These are phyloP conservation scores for Mercenaria mercenaria DNA, from an alignment of 1,140 invertebrate genomes.

Conservation along the genomic window DNA sequence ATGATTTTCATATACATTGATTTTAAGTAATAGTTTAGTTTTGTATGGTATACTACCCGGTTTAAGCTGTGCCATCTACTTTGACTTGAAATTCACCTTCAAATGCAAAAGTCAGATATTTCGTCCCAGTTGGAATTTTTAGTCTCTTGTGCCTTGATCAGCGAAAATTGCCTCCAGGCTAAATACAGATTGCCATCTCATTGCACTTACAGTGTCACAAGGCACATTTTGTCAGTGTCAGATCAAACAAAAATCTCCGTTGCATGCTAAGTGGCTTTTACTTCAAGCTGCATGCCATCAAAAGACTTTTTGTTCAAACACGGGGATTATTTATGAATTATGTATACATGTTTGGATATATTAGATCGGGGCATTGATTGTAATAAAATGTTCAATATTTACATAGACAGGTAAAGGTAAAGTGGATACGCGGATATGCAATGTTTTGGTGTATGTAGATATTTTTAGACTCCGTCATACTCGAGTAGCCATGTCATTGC, in stretches of 20 bases:
- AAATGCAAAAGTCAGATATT: too few relatives aligned
- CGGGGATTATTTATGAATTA: constrained; percentile 25
- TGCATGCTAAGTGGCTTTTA: not conserved
- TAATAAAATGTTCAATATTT: constrained; percentile 24
- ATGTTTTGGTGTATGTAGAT: constrained; percentile 37
- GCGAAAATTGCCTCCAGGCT: too few relatives aligned
- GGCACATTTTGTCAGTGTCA: not conserved
- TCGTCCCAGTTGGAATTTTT: too few relatives aligned
- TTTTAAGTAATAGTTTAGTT: too few relatives aligned
- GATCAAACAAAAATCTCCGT: not conserved
- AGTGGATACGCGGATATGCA: not conserved
- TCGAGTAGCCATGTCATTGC: constrained; percentile 1
- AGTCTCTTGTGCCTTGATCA: too few relatives aligned
- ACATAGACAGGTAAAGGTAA: not conserved
- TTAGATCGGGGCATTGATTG: constrained; percentile 2
- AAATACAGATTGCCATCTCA: not conserved
- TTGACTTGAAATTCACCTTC: too few relatives aligned
- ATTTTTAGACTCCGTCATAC: constrained; percentile 37
- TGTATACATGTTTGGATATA: constrained; percentile 33
- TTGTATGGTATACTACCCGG: too few relatives aligned
- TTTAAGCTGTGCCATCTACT: too few relatives aligned
- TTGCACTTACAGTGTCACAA: not conserved
- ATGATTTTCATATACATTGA: too few relatives aligned
- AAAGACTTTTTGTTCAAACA: constrained; percentile 5
- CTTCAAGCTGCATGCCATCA: not conserved